These are phyloP conservation scores for Teleogryllus oceanicus DNA, from an alignment of 2,888 invertebrate species.

Conservation along the genomic window DNA sequence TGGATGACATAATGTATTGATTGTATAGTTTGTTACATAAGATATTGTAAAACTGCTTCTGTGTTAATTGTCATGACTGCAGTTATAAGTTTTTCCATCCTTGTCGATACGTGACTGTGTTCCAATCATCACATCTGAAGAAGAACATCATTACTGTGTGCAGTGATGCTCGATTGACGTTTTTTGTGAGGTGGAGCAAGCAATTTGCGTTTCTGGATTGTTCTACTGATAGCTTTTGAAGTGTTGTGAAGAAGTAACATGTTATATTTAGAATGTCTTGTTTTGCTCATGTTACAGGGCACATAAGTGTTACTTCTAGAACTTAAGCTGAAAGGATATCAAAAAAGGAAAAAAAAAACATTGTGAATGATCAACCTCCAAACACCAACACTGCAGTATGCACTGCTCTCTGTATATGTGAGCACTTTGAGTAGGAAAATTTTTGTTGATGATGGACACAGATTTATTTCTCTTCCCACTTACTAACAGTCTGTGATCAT, in stretches of 20 bases:
- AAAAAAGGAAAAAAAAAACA: too few species aligned
- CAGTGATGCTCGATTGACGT: not conserved
- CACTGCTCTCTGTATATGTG: not conserved
- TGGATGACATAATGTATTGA: conserved; percentile 32
- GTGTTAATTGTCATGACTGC: conserved; percentile 32
- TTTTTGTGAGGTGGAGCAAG: not conserved
- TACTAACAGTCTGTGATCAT: conserved; percentile 52
- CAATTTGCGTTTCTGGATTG: not conserved
- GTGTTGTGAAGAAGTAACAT: not conserved
- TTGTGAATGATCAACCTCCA: not conserved
- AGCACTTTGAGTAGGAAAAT: conserved; percentile 23
- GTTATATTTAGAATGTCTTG: not conserved
- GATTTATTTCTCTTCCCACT: conserved; percentile 34
- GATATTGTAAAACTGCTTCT: conserved; percentile 33
- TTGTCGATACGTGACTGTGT: not conserved
- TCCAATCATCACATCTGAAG: conserved; percentile 18
- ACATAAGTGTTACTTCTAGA: not conserved
- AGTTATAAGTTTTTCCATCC: conserved; percentile 27
- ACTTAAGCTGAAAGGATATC: not conserved
- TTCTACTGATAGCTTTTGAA: not conserved
- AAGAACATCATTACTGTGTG: not conserved
- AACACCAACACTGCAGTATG: conserved; percentile 22
- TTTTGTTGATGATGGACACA: conserved; percentile 28
- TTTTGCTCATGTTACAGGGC: conserved; percentile 18
- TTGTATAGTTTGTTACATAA: conserved; percentile 37